Conservation (phyloP, 1,140 invertebrate species). For the Penaeus vannamei region DNA sequence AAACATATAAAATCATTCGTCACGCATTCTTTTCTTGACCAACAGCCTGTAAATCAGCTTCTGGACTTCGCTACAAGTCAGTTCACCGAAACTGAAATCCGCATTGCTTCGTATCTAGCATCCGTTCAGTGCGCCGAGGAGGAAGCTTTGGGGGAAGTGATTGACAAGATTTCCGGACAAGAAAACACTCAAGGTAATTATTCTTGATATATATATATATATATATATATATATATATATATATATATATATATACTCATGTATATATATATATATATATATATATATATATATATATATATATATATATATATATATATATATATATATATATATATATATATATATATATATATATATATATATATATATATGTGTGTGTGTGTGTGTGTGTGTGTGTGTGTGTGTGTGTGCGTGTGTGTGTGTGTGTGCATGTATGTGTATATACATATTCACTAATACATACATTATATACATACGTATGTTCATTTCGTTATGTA, state of each 20-base stretch:
- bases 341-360: not conserved
- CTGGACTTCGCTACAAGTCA: not conserved
- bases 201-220: not conserved
- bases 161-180: not conserved
- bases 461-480: too few species aligned
- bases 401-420: too few species aligned
- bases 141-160: not conserved
- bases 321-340: not conserved
- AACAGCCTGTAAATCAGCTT: not conserved
- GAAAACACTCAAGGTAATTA: slow-evolving; percentile 6
- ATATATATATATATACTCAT: too few species aligned
- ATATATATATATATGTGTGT: not conserved
- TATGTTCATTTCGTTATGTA: too few species aligned
- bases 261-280: too few species aligned
- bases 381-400: too few species aligned
- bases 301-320: slow-evolving; percentile 6
- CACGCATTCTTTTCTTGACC: too few species aligned
- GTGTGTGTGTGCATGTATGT: too few species aligned
- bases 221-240: not conserved
- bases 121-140: not conserved
- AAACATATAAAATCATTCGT: too few species aligned
- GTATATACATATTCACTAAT: too few species aligned
- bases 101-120: not conserved
- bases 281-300: too few species aligned
- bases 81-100: not conserved